Percentiles rank a stretch among this genome's conserved stretches.
These are phyloP conservation scores for Diceros bicornis DNA, from an alignment of 2,797 vertebrate genomes.

Conservation along the genomic window DNA sequence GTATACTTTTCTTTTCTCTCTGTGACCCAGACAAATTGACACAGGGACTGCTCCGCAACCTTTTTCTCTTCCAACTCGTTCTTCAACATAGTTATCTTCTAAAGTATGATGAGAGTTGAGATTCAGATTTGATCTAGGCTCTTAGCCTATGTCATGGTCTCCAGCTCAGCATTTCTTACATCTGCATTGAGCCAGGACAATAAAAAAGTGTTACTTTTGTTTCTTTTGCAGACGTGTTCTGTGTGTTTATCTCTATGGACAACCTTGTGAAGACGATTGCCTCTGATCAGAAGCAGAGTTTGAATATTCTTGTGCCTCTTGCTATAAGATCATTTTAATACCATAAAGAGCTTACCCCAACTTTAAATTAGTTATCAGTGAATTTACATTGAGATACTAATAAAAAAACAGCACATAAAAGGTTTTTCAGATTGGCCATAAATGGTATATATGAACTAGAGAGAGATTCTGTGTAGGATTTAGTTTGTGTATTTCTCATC, in stretches of 20 bases:
- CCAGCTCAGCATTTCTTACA: not conserved
- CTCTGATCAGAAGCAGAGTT: not conserved
- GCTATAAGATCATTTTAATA: not conserved
- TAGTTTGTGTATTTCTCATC: not conserved
- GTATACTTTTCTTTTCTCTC: not conserved
- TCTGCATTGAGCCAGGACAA: not conserved
- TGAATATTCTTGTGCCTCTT: not conserved
- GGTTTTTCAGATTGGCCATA: not conserved
- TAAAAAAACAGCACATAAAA: not conserved
- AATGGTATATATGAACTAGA: not conserved
- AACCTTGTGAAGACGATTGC: not conserved
- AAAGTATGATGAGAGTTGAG: not conserved
- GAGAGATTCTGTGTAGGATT: not conserved
- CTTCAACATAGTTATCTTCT: not conserved
- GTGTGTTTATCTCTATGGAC: not conserved
- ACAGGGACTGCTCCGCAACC: not conserved
- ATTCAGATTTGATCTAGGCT: not conserved
- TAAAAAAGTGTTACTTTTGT: not conserved
- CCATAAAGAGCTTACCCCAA: not conserved
- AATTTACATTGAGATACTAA: not conserved
- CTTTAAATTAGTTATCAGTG: not conserved
- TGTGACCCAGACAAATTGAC: not conserved
- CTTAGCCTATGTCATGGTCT: not conserved
- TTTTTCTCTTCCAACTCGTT: not conserved
- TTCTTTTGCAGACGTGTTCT: not conserved